A percentile compares a stretch with the other conserved stretches of the same genome.
Evolutionary conservation across 2,113 vertebrate genomes (phyloP).

Genomic region (Sitta europaea): DNA sequence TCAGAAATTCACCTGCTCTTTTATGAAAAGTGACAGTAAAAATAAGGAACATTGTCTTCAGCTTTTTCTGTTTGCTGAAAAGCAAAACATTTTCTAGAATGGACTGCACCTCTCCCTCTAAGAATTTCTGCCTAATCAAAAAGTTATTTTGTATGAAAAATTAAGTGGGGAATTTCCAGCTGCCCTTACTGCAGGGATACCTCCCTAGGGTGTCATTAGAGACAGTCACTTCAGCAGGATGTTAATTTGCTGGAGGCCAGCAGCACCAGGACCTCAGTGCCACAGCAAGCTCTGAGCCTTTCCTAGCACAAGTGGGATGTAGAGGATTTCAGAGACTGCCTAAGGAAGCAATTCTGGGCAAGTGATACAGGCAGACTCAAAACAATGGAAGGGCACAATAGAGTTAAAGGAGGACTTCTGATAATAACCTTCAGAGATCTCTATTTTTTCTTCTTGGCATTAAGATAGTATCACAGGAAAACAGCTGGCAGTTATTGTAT

Average conservation of each 20-base stretch:
- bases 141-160: background rate
- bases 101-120: background rate
- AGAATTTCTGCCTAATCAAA: background rate
- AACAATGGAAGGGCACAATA: background rate
- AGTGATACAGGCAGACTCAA: background rate
- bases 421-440: background rate
- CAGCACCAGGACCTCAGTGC: background rate
- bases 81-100: background rate
- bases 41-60: background rate
- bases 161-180: background rate
- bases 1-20: background rate
- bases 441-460: background rate
- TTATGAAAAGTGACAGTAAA: background rate
- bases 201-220: background rate
- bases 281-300: background rate
- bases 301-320: background rate
- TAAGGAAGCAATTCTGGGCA: background rate
- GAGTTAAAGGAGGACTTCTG: background rate
- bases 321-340: background rate
- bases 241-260: background rate
- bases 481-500: slow-evolving; percentile 1
- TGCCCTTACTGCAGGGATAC: background rate
- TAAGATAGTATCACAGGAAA: slow-evolving; percentile 3
- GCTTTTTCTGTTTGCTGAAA: background rate
- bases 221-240: background rate